Conservation (phyloP, 2,797 vertebrate species). For the Takifugu ocellatus region DNA sequence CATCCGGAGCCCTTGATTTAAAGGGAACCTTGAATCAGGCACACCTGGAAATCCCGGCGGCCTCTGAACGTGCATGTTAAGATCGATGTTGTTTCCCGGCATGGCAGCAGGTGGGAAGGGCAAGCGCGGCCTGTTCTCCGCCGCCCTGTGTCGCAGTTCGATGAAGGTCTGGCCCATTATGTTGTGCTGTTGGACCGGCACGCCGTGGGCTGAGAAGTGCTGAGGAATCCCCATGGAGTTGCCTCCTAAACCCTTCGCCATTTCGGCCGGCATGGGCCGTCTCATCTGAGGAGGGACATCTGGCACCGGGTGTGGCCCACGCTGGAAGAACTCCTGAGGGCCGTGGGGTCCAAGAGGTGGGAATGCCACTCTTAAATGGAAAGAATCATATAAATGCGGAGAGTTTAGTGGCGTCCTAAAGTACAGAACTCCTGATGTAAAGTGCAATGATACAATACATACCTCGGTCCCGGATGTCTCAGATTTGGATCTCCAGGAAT, state of each 20-base stretch:
- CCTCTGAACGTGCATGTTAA: constrained; percentile 74
- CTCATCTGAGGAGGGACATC: constrained; percentile 87
- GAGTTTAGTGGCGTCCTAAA: neutral
- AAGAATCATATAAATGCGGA: constrained; percentile 15
- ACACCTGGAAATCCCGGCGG: constrained; percentile 75
- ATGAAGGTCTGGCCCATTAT: constrained; percentile 96
- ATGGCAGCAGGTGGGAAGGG: constrained; percentile 74
- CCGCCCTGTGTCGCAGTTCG: constrained; percentile 88
- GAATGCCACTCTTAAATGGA: constrained; percentile 82
- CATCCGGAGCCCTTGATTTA: constrained; percentile 77
- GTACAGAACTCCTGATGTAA: neutral
- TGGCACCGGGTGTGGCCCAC: constrained; percentile 85
- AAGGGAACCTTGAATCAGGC: constrained; percentile 75
- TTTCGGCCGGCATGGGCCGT: constrained; percentile 85
- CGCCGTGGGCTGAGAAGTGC: constrained; percentile 83
- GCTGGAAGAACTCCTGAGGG: constrained; percentile 84
- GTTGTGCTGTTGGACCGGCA: constrained; percentile 91
- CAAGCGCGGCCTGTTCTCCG: constrained; percentile 83
- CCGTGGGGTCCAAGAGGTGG: constrained; percentile 79
- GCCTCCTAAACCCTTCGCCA: constrained; percentile 79
- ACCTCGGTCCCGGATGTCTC: constrained; percentile 90
- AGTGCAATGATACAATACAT: constrained; percentile 37
- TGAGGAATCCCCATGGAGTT: constrained; percentile 78
- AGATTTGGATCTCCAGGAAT: constrained; percentile 82
- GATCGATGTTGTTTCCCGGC: constrained; percentile 75